These are phyloP conservation scores for Brienomyrus brachyistius DNA, from an alignment of 2,113 vertebrate species.

Conservation along the genomic window DNA sequence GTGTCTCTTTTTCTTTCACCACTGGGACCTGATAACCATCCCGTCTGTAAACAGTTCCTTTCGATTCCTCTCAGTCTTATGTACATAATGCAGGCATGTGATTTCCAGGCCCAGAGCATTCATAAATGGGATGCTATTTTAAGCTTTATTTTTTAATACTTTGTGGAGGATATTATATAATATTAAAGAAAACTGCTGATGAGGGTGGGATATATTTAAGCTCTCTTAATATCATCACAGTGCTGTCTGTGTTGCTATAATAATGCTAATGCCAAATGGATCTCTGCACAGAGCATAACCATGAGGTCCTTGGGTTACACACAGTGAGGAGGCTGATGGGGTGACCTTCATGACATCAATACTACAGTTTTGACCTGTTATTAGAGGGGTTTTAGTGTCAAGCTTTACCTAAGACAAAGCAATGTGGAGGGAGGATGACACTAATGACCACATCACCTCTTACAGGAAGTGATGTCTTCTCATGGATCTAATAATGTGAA, in stretches of 20 bases:
- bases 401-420: not conserved
- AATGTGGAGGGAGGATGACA: not conserved
- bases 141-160: not conserved
- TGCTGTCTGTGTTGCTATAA: not conserved
- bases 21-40: not conserved
- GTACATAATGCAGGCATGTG: not conserved
- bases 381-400: not conserved
- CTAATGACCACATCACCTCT: not conserved
- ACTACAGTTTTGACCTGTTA: not conserved
- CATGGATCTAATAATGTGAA: not conserved
- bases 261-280: not conserved
- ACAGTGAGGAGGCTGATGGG: not conserved
- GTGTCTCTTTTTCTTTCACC: not conserved
- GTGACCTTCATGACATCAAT: not conserved
- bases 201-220: not conserved
- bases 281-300: not conserved
- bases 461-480: not conserved
- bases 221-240: not conserved
- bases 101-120: not conserved
- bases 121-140: not conserved
- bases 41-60: not conserved
- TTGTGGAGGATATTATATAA: not conserved
- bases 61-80: not conserved
- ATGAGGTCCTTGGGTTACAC: not conserved
- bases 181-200: not conserved